These are phyloP conservation scores for Hemibagrus wyckioides DNA, from an alignment of 2,113 vertebrate genomes.

Conservation along the genomic window DNA sequence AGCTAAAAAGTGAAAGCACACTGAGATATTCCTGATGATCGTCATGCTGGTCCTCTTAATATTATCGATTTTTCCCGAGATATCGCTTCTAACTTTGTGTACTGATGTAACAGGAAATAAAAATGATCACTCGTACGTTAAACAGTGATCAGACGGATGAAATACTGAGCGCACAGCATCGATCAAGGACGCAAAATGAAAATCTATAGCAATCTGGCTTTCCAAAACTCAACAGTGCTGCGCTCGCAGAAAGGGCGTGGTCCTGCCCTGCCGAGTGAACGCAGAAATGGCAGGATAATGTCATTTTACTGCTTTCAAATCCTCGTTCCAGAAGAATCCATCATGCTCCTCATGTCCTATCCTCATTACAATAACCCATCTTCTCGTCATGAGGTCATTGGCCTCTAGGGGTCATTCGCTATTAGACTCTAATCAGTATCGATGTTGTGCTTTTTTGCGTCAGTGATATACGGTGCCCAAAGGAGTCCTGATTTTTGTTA, in stretches of 20 bases:
- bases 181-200: background rate
- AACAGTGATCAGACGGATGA: slow-evolving; percentile 11
- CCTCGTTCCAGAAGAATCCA: slow-evolving; percentile 16
- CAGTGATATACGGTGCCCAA: background rate
- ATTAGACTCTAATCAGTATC: slow-evolving; percentile 23
- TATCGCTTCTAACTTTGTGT: background rate
- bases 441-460: background rate
- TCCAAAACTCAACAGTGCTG: slow-evolving; percentile 4
- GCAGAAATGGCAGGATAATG: slow-evolving; percentile 36
- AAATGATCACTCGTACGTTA: slow-evolving; percentile 3
- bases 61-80: background rate
- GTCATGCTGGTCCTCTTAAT: background rate
- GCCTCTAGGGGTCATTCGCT: background rate
- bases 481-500: background rate
- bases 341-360: background rate
- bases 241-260: background rate
- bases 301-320: slow-evolving; percentile 36
- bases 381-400: background rate
- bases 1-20: background rate
- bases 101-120: background rate
- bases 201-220: slow-evolving; percentile 7
- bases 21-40: background rate
- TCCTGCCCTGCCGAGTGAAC: background rate
- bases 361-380: background rate
- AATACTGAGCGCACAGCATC: background rate